Evolutionary conservation across 2,888 invertebrate genomes (phyloP).

Genomic region (Noctua comes): DNA sequence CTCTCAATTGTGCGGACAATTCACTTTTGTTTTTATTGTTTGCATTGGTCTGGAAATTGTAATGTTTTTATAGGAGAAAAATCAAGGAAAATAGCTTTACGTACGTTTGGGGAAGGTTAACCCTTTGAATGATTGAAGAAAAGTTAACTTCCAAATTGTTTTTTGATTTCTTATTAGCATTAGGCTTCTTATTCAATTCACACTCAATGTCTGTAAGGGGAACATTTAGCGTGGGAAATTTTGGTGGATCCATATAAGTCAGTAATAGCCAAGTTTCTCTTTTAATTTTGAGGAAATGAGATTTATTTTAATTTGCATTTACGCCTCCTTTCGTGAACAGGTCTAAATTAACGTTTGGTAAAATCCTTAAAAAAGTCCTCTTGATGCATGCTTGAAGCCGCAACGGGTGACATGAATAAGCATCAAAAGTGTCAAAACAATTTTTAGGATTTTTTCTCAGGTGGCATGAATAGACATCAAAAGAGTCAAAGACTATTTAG

Average conservation of each 20-base stretch:
- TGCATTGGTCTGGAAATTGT: neutral
- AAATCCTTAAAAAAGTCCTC: neutral
- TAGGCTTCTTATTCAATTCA: constrained; percentile 9
- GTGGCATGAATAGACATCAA: no score
- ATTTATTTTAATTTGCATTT: neutral
- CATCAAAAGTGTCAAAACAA: neutral
- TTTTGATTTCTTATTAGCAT: neutral
- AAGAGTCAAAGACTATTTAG: no score
- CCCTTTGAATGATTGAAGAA: neutral
- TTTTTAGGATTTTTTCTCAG: no score
- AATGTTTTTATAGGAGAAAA: neutral
- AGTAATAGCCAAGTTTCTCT: neutral
- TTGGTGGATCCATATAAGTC: neutral
- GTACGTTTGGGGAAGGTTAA: neutral
- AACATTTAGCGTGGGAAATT: neutral
- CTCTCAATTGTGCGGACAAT: neutral
- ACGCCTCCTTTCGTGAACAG: neutral
- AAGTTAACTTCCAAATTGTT: neutral
- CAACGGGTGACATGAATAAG: neutral
- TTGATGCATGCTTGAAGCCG: neutral
- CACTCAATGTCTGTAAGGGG: neutral
- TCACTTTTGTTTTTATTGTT: constrained; percentile 2
- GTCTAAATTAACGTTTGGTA: neutral
- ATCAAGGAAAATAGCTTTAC: neutral
- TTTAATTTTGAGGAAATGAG: neutral